phyloP scores from a whole-genome alignment of 1,140 invertebrate genomes.

The Nasonia giraulti region DNA sequence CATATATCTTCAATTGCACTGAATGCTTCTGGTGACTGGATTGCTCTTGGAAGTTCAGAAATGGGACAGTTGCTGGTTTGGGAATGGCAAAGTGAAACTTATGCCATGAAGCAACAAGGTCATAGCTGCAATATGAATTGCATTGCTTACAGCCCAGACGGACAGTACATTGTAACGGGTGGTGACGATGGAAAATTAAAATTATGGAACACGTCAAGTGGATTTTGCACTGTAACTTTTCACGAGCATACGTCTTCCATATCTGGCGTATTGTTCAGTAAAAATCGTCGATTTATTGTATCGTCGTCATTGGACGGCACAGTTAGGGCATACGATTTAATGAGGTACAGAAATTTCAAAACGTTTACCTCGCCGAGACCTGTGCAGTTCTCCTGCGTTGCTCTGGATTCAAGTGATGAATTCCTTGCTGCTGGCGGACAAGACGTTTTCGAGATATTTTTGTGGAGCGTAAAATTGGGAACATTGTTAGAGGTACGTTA shows the following conservation, averaged over 20 bases:
- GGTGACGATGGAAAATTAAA: slow-evolving; percentile 97
- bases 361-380: slow-evolving; percentile 93
- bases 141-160: slow-evolving; percentile 93
- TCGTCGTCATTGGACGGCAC: slow-evolving; percentile 96
- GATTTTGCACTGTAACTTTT: slow-evolving; percentile 97
- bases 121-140: slow-evolving; percentile 93
- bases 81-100: slow-evolving; percentile 99
- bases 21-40: slow-evolving; percentile 94
- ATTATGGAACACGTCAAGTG: slow-evolving; percentile 92
- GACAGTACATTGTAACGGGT: slow-evolving; percentile 92
- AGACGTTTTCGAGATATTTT: slow-evolving; percentile 95
- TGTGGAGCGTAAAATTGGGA: slow-evolving; percentile 96
- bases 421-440: slow-evolving; percentile 94
- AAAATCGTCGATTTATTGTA: slow-evolving; percentile 93
- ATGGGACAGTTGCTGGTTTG: slow-evolving; percentile 95
- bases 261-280: slow-evolving; percentile 88
- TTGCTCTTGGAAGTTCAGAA: slow-evolving; percentile 89
- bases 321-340: slow-evolving; percentile 94
- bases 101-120: slow-evolving; percentile 97
- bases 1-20: slow-evolving; percentile 86
- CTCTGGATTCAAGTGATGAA: slow-evolving; percentile 91
- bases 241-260: slow-evolving; percentile 90
- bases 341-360: slow-evolving; percentile 96
- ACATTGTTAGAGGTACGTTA: slow-evolving; percentile 86
- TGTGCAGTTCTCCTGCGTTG: slow-evolving; percentile 94